phyloP scores from a whole-genome alignment of 2,113 vertebrate species.

The Peromyscus californicus region DNA sequence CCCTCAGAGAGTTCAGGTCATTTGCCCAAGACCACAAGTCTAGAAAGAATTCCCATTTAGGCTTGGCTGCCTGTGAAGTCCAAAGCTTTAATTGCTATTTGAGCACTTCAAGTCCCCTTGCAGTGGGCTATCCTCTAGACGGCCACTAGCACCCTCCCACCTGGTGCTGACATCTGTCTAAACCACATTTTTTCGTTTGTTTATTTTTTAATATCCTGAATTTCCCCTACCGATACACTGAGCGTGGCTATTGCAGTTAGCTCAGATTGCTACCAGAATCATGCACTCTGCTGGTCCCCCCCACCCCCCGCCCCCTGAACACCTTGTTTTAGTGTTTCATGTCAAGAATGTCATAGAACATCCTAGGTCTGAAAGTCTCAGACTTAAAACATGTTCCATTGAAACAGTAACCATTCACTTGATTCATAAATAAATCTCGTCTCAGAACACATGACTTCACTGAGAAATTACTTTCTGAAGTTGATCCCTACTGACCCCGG shows the following conservation, averaged over 20 bases:
- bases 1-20: not conserved
- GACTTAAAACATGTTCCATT: not conserved
- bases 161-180: not conserved
- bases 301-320: too few relatives aligned
- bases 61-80: not conserved
- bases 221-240: rapidly evolving
- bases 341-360: not conserved
- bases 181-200: not conserved
- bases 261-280: not conserved
- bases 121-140: rapidly evolving
- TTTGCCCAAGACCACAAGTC: not conserved
- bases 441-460: not conserved
- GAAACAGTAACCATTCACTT: not conserved
- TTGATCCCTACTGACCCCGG: too few relatives aligned
- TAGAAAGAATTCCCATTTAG: not conserved
- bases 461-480: not conserved
- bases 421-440: not conserved
- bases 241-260: too few relatives aligned
- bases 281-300: rapidly evolving
- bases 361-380: not conserved
- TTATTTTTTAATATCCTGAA: not conserved
- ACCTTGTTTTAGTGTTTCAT: not conserved
- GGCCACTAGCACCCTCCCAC: too few relatives aligned
- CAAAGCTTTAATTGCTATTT: not conserved
- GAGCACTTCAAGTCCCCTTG: not conserved